phyloP scores from a whole-genome alignment of 2,797 vertebrate genomes.

The Streptopelia turtur region DNA sequence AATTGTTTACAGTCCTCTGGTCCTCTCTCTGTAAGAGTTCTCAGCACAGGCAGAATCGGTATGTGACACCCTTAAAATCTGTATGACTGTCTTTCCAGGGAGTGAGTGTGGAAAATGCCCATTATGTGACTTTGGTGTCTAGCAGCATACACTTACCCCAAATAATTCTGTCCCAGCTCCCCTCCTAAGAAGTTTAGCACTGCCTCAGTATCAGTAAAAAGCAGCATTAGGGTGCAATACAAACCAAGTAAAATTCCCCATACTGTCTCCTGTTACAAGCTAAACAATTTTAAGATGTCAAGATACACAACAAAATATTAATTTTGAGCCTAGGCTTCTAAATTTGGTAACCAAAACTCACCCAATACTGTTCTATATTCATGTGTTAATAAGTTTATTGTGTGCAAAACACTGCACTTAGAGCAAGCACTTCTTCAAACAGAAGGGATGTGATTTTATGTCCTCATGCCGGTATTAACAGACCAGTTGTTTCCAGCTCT shows the following conservation, averaged over 20 bases:
- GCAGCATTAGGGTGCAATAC: background rate
- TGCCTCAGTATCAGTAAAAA: background rate
- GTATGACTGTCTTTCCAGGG: background rate
- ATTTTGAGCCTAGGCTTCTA: background rate
- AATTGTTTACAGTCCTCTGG: conserved; percentile 5
- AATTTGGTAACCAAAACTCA: background rate
- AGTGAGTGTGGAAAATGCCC: fast-evolving
- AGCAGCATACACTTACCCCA: background rate
- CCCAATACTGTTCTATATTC: background rate
- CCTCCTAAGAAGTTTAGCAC: background rate
- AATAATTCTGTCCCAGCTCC: background rate
- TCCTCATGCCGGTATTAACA: background rate
- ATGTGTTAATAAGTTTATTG: background rate
- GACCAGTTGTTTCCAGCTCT: background rate
- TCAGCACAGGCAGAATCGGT: background rate
- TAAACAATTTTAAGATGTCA: background rate
- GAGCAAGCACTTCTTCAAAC: background rate
- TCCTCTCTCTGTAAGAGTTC: background rate
- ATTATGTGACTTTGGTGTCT: background rate
- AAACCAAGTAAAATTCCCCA: background rate
- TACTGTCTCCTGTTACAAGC: background rate
- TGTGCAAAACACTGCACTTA: background rate
- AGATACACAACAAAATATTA: background rate
- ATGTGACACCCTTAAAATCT: background rate
- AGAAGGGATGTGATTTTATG: background rate